Percentiles rank a stretch among this genome's conserved stretches.
These are phyloP conservation scores for Nomada flava DNA, from an alignment of 2,888 invertebrate species.

Conservation along the genomic window DNA sequence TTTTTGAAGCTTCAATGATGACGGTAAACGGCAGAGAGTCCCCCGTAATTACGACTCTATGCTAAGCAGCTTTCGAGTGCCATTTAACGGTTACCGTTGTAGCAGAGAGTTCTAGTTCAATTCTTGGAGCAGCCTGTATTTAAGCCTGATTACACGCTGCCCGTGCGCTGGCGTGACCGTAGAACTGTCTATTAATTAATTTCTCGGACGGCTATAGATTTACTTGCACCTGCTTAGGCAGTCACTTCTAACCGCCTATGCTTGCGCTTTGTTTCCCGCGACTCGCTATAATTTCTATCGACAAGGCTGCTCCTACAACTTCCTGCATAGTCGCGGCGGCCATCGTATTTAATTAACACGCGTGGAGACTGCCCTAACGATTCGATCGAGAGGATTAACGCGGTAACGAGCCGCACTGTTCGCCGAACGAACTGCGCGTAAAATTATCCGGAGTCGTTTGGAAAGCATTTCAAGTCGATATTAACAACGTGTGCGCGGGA, in stretches of 20 bases:
- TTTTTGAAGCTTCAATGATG: neutral
- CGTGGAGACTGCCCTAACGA: neutral
- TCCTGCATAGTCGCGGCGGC: too few species aligned
- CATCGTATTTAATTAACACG: neutral
- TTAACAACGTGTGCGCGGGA: neutral
- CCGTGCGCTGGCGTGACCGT: neutral
- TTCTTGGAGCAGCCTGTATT: neutral
- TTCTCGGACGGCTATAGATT: neutral
- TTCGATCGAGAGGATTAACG: neutral
- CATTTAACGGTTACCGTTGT: neutral
- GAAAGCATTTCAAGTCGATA: neutral
- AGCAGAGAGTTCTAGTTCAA: neutral
- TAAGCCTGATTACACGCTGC: neutral
- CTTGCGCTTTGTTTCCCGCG: neutral
- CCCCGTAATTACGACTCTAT: conserved; percentile 3
- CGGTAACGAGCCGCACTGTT: neutral
- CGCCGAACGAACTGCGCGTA: neutral
- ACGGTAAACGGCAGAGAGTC: conserved; percentile 14
- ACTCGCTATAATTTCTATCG: neutral
- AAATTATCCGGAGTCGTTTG: neutral
- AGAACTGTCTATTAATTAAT: conserved; percentile 9
- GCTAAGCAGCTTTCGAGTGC: too few species aligned
- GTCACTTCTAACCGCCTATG: neutral
- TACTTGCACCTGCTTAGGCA: neutral
- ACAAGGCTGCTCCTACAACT: too few species aligned